phyloP scores from a whole-genome alignment of 2,888 invertebrate species.

The Dromius quadrimaculatus region DNA sequence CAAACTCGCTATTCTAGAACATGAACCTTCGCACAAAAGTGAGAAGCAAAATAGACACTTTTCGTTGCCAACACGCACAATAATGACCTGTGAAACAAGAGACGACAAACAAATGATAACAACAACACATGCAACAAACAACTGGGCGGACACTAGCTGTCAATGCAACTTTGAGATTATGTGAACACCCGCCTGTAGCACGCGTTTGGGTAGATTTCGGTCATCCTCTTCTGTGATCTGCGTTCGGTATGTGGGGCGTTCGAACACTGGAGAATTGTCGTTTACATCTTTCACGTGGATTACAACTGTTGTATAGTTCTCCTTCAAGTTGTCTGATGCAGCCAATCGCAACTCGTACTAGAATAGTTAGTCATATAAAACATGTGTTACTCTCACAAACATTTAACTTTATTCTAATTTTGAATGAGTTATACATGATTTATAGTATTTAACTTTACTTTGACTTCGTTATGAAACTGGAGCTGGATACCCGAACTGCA shows the following conservation, averaged over 20 bases:
- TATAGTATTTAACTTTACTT: too few relatives aligned
- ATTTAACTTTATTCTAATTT: too few relatives aligned
- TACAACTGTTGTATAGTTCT: conserved; percentile 96
- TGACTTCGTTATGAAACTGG: too few relatives aligned
- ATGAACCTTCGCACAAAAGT: conserved; percentile 12
- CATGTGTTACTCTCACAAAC: too few relatives aligned
- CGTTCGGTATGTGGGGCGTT: conserved; percentile 92
- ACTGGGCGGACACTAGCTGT: conserved; percentile 31
- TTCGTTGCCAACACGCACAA: conserved; percentile 30
- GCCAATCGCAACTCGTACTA: conserved; percentile 95
- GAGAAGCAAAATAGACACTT: conserved; percentile 32
- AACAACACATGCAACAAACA: conserved; percentile 26
- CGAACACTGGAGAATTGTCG: conserved; percentile 98
- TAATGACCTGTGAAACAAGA: conserved; percentile 50
- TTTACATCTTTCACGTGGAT: conserved; percentile 98
- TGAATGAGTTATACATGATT: too few relatives aligned
- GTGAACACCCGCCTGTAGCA: conserved; percentile 80
- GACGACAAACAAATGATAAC: conserved; percentile 40
- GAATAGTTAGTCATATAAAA: conserved; percentile 21
- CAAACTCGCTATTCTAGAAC: neutral
- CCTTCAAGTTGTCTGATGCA: conserved; percentile 95
- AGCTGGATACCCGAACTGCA: too few relatives aligned
- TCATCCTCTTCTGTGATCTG: conserved; percentile 97
- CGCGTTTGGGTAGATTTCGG: conserved; percentile 92
- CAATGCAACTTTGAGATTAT: conserved; percentile 27